Percentiles rank a stretch among this genome's conserved stretches.
Conservation (phyloP, 2,113 vertebrate genomes). For the Sphyrna mokarran region DNA sequence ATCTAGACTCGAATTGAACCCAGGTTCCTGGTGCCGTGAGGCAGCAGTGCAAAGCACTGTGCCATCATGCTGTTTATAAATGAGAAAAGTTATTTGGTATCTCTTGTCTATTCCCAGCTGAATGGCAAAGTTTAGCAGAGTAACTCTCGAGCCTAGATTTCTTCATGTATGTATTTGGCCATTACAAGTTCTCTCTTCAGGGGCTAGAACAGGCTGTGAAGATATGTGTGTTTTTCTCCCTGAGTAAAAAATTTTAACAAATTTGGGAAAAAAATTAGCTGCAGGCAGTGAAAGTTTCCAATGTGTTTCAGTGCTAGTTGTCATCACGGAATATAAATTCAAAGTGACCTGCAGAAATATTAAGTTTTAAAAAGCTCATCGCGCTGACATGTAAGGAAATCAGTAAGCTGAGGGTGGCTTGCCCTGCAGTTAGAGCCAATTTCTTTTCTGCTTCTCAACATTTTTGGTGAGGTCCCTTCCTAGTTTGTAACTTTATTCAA, state of each 20-base stretch:
- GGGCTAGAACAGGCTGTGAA: background rate
- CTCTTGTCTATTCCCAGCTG: background rate
- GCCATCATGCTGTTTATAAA: background rate
- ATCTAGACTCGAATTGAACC: too few relatives aligned
- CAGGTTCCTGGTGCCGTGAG: too few relatives aligned
- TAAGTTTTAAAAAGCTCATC: background rate
- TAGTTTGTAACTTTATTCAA: background rate
- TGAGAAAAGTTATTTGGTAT: background rate
- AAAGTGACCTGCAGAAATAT: background rate
- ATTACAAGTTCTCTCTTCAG: background rate
- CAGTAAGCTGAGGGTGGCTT: background rate
- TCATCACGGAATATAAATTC: background rate
- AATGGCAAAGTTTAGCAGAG: background rate
- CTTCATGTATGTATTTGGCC: background rate
- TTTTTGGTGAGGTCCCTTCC: background rate
- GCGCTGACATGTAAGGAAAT: background rate
- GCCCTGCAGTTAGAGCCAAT: background rate
- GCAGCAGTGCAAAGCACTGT: too few relatives aligned
- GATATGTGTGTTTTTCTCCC: background rate
- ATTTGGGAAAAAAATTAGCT: background rate
- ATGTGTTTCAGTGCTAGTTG: background rate
- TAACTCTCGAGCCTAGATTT: background rate
- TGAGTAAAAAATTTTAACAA: background rate
- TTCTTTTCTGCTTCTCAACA: background rate
- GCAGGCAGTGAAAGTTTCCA: background rate